Evolutionary conservation across 2,888 invertebrate species (phyloP).

Genomic region (Diogma glabrata): DNA sequence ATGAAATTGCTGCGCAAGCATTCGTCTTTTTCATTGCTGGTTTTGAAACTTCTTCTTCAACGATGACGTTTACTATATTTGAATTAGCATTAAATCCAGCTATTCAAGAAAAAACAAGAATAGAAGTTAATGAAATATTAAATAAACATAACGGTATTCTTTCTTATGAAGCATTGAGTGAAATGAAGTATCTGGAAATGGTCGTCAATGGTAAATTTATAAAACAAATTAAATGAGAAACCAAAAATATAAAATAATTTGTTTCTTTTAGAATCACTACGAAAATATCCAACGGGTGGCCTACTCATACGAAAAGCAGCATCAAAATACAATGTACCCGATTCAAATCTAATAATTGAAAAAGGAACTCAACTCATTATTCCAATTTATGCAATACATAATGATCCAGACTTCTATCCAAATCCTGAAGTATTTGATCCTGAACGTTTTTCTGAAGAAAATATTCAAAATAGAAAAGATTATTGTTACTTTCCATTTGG

Average conservation of each 20-base stretch:
- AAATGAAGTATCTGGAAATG: constrained; percentile 36
- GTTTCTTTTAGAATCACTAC: constrained; percentile 36
- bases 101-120: constrained; percentile 31
- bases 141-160: constrained; percentile 27
- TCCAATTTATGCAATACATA: constrained; percentile 40
- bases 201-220: constrained; percentile 32
- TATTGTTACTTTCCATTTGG: constrained; percentile 18
- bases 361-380: constrained; percentile 38
- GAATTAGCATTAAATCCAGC: constrained; percentile 33
- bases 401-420: constrained; percentile 42
- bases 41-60: constrained; percentile 38
- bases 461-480: constrained; percentile 36
- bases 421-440: constrained; percentile 46
- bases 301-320: background rate
- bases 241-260: background rate
- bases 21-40: constrained; percentile 38
- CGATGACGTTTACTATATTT: constrained; percentile 32
- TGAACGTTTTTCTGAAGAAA: constrained; percentile 42
- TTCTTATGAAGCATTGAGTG: constrained; percentile 32
- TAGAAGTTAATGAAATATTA: constrained; percentile 29
- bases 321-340: background rate
- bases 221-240: background rate
- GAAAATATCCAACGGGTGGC: constrained; percentile 39
- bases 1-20: constrained; percentile 32
- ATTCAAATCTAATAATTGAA: background rate